Evolutionary conservation across 1,140 invertebrate genomes (phyloP).

Genomic region (Vollenhovia emeryi): DNA sequence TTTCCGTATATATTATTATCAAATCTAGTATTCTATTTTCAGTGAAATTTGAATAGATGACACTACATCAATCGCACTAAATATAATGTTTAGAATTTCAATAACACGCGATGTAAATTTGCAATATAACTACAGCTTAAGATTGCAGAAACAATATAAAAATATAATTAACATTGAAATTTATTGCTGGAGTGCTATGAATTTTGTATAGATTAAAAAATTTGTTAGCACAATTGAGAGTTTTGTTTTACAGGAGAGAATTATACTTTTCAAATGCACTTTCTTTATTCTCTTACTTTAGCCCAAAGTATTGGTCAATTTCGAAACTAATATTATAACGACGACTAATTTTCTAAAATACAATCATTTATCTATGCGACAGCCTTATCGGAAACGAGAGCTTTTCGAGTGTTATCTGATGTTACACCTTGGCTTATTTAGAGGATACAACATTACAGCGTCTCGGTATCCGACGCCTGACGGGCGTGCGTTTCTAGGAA

Average conservation of each 20-base stretch:
- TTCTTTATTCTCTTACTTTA: neutral
- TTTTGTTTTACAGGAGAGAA: neutral
- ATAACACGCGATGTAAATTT: neutral
- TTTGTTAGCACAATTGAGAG: neutral
- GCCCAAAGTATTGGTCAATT: neutral
- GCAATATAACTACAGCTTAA: neutral
- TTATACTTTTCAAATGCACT: neutral
- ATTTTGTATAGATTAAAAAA: neutral
- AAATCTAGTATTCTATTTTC: neutral
- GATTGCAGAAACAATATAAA: neutral
- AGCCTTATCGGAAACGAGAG: neutral
- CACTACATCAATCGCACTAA: neutral
- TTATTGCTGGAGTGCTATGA: neutral
- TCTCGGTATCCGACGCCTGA: slow-evolving; percentile 27
- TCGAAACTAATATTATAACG: neutral
- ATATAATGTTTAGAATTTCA: slow-evolving; percentile 10
- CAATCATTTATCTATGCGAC: no score
- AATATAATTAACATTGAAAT: neutral
- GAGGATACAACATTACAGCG: slow-evolving; percentile 12
- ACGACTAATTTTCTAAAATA: neutral
- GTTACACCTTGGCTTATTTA: slow-evolving; percentile 9
- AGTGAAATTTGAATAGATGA: neutral
- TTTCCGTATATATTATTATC: neutral
- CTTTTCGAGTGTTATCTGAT: slow-evolving; percentile 10
- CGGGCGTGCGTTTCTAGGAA: slow-evolving; percentile 26